phyloP scores from a whole-genome alignment of 1,140 invertebrate species.

The Andrena cerasifolii region DNA sequence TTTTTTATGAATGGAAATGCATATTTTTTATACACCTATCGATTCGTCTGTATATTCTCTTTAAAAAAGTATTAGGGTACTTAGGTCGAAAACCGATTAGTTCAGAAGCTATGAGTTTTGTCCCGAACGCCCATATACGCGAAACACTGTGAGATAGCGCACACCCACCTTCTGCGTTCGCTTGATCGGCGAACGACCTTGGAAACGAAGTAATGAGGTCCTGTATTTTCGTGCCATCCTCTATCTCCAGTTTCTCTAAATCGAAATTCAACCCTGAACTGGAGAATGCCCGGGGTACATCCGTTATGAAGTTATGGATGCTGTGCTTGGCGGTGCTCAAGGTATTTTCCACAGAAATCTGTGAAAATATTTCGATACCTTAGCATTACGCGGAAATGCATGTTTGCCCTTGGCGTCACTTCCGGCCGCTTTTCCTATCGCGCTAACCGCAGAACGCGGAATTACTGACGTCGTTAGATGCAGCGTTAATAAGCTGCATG shows the following conservation, averaged over 20 bases:
- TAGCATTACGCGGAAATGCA: neutral
- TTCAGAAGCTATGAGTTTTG: too few relatives aligned
- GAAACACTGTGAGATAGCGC: too few relatives aligned
- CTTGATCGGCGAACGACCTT: neutral
- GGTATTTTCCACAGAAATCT: slow-evolving; percentile 50
- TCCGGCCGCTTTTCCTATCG: slow-evolving; percentile 16
- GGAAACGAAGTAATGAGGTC: slow-evolving; percentile 11
- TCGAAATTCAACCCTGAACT: slow-evolving; percentile 6
- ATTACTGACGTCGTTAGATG: neutral
- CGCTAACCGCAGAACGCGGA: neutral
- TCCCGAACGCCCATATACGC: too few relatives aligned
- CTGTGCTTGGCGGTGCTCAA: slow-evolving; percentile 23
- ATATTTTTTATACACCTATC: too few relatives aligned
- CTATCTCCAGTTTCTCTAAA: slow-evolving; percentile 24
- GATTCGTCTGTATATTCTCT: too few relatives aligned
- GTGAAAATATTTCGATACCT: neutral
- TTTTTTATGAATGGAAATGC: too few relatives aligned
- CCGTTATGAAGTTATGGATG: slow-evolving; percentile 39
- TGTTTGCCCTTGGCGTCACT: slow-evolving; percentile 13
- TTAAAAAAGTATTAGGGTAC: too few relatives aligned
- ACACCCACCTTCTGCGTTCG: slow-evolving; percentile 28
- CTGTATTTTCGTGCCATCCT: slow-evolving; percentile 27
- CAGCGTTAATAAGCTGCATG: too few relatives aligned
- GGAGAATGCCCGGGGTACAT: slow-evolving; percentile 28
- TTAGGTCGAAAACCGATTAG: too few relatives aligned